Base-by-base conservation (phyloP, 2,888 invertebrate species). In the Atrina japonica region DNA sequence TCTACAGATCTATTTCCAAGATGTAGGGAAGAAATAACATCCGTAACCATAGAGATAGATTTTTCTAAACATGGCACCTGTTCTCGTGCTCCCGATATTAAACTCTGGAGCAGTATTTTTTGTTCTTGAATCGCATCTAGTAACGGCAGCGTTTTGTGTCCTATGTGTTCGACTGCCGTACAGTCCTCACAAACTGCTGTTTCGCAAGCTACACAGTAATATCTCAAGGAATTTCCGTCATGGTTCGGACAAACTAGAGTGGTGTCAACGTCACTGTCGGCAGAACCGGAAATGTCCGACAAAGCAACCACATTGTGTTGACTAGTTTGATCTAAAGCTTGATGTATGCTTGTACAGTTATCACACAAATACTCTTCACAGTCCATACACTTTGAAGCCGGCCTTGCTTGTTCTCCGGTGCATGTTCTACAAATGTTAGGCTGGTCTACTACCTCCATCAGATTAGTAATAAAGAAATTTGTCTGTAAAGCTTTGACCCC, bases 181-280 rank as follows among this genome's bases (percentile, higher is more conserved):
- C 92, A 92, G 63, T 89, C 89, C 71, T 89, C 88, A 76, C 92
- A 92, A 43, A 92, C 89, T 0, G 92, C 92, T 0, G 92, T 92
- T 82, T 92, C 92, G 83, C 92, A 92, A 59, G 91, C 90, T 14
- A 88, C 83, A 83, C 92, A 92, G 83, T 91, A 92, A 81, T 90
- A 91, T 68, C 90, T 86, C 59, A 90, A 76, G 1, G 85, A 77
- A 69, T 88, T 88, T 25, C 88, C 85, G 27, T 80, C 84, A 76
- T 91, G 91, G 66, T 83, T 89, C 6, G 90, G 88, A 81, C 91
- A 91, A 29, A 88, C 86, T 21, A 90, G 76, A 23, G 78, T 76
- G 6, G 80, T 80, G 30, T 76, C 71, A 35, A 80, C 76, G 18
- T 81, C 81, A 58, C 81, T 81, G 61, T 82, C 80, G 3, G 82